phyloP scores from a whole-genome alignment of 2,888 invertebrate species.

The Sinelater perroti region DNA sequence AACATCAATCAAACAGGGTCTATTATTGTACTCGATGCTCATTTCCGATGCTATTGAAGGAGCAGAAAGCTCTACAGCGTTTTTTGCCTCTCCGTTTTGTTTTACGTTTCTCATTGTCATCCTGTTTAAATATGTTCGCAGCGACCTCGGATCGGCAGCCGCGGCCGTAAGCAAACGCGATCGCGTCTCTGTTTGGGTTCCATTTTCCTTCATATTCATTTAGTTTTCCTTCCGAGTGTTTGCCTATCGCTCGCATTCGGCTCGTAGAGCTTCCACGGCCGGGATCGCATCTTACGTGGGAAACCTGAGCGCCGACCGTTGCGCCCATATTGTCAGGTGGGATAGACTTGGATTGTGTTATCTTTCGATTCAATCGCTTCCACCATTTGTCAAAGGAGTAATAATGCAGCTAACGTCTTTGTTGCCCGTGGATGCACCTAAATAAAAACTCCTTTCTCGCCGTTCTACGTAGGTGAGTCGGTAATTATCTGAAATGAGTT shows the following conservation, averaged over 20 bases:
- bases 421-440: no score
- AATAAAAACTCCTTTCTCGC: no score
- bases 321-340: conserved; percentile 11
- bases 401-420: conserved; percentile 27
- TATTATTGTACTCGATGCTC: conserved; percentile 42
- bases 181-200: conserved; percentile 12
- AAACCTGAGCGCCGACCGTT: conserved; percentile 10
- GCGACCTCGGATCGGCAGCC: conserved; percentile 4
- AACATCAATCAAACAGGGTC: conserved; percentile 42
- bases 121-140: conserved; percentile 22
- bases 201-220: conserved; percentile 21
- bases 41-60: conserved; percentile 37
- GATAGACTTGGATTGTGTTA: conserved; percentile 18
- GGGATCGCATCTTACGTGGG: conserved; percentile 15
- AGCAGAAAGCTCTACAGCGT: conserved; percentile 25
- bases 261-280: conserved; percentile 6
- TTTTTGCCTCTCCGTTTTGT: conserved; percentile 20
- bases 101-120: conserved; percentile 24
- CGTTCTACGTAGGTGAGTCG: no score
- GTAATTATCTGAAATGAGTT: no score
- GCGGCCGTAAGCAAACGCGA: conserved; percentile 14
- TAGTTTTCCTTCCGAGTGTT: conserved; percentile 9
- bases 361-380: conserved; percentile 34
- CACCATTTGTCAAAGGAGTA: conserved; percentile 33
- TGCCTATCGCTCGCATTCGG: neutral